phyloP scores from a whole-genome alignment of 2,888 invertebrate species.

The Adelphocoris suturalis region DNA sequence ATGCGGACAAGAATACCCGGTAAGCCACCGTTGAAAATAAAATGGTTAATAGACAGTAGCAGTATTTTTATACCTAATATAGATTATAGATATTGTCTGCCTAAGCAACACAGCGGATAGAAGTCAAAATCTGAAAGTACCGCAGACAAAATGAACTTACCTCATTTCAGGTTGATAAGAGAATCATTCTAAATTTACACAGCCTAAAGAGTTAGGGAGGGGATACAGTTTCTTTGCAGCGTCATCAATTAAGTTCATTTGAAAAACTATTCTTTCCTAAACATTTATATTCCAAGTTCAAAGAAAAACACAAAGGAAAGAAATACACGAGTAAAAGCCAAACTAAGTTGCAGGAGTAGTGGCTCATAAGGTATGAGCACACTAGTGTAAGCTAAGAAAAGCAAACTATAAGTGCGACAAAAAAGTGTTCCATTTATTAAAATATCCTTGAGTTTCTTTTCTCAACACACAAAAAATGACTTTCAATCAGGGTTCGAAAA shows the following conservation, averaged over 20 bases:
- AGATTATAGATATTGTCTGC: background rate
- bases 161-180: constrained; percentile 5
- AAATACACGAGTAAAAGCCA: constrained; percentile 68
- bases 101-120: constrained; percentile 18
- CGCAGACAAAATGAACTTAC: constrained; percentile 46
- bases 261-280: background rate
- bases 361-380: constrained; percentile 44
- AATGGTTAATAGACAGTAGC: background rate
- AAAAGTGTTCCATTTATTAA: constrained; percentile 67
- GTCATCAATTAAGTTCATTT: constrained; percentile 21
- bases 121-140: constrained; percentile 42
- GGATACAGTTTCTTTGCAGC: constrained; percentile 18
- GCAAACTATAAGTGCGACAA: constrained; percentile 71
- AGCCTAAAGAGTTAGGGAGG: background rate
- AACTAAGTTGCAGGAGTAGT: constrained; percentile 70
- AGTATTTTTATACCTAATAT: background rate
- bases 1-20: constrained; percentile 11
- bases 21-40: constrained; percentile 13
- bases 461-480: constrained; percentile 67
- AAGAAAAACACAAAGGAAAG: constrained; percentile 66
- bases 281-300: constrained; percentile 29
- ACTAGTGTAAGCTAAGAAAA: constrained; percentile 71
- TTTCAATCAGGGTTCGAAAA: constrained; percentile 63
- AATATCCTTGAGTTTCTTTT: constrained; percentile 8
- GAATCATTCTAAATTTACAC: background rate